A percentile compares a stretch with the other conserved stretches of the same genome.
phyloP scores from a whole-genome alignment of 2,888 invertebrate genomes.

The Amiota mariae region DNA sequence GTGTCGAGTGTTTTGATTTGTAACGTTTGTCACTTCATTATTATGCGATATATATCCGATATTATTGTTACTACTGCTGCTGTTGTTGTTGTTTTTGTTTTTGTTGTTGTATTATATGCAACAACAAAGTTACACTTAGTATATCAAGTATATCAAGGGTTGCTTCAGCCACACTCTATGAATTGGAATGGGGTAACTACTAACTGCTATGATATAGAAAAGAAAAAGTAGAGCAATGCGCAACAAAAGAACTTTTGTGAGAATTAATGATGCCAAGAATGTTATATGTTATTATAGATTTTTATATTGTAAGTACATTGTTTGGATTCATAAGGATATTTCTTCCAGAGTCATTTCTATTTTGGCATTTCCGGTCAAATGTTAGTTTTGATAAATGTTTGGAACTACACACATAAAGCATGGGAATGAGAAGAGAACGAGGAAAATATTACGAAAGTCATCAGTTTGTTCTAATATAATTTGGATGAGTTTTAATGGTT shows the following conservation, averaged over 20 bases:
- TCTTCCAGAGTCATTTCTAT: constrained; percentile 7
- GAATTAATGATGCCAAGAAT: constrained; percentile 18
- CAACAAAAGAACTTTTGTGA: neutral
- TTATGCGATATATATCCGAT: constrained; percentile 67
- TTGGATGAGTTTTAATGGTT: too few species aligned
- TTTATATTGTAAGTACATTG: too few species aligned
- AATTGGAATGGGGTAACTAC: neutral
- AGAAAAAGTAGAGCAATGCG: constrained; percentile 11
- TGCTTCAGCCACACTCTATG: too few species aligned
- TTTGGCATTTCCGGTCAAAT: constrained; percentile 21
- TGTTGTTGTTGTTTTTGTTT: neutral
- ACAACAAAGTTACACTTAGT: neutral
- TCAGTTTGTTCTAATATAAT: too few species aligned
- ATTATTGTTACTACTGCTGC: neutral
- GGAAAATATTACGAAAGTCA: too few species aligned
- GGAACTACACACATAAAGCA: too few species aligned
- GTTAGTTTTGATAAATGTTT: constrained; percentile 15
- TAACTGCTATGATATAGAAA: neutral
- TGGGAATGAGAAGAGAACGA: too few species aligned
- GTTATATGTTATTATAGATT: too few species aligned
- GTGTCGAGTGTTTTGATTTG: constrained; percentile 73
- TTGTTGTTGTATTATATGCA: constrained; percentile 16
- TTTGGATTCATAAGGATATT: neutral
- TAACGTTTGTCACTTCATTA: constrained; percentile 73
- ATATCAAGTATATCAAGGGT: too few species aligned